phyloP scores from a whole-genome alignment of 2,888 invertebrate genomes.

The Seira ritae region DNA sequence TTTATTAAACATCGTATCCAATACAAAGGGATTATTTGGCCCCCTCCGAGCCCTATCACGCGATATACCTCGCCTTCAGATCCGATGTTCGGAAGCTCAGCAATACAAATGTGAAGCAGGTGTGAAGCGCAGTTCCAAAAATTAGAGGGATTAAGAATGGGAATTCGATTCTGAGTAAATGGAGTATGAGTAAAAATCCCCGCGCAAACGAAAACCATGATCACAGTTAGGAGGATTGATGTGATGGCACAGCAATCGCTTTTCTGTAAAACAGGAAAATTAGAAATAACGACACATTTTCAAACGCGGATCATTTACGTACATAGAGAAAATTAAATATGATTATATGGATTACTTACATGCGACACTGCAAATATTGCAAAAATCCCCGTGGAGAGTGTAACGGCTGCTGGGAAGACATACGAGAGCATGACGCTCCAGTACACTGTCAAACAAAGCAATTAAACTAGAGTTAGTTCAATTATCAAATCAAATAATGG shows the following conservation, averaged over 20 bases:
- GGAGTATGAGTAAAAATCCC: constrained; percentile 40
- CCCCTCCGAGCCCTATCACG: background rate
- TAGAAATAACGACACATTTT: too few species aligned
- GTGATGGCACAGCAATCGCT: constrained; percentile 38
- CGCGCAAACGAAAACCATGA: constrained; percentile 38
- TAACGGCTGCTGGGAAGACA: constrained; percentile 32
- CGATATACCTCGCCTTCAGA: constrained; percentile 15
- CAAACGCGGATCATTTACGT: too few species aligned
- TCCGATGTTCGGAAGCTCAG: constrained; percentile 32
- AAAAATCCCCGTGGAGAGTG: constrained; percentile 26
- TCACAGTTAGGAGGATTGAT: constrained; percentile 25
- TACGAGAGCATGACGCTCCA: constrained; percentile 45
- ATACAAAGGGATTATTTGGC: too few species aligned
- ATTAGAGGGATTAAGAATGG: constrained; percentile 43
- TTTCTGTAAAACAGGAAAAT: constrained; percentile 24
- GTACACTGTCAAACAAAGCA: constrained; percentile 42
- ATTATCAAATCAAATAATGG: background rate
- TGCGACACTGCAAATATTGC: constrained; percentile 29
- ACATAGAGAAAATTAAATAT: too few species aligned
- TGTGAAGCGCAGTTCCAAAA: constrained; percentile 23
- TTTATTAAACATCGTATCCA: too few species aligned
- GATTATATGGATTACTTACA: constrained; percentile 15
- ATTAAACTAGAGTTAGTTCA: too few species aligned
- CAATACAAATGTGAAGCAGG: constrained; percentile 31
- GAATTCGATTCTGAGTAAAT: constrained; percentile 33